Base-by-base conservation (phyloP, 2,888 invertebrate genomes). In the Tetheella fluctuosa region DNA sequence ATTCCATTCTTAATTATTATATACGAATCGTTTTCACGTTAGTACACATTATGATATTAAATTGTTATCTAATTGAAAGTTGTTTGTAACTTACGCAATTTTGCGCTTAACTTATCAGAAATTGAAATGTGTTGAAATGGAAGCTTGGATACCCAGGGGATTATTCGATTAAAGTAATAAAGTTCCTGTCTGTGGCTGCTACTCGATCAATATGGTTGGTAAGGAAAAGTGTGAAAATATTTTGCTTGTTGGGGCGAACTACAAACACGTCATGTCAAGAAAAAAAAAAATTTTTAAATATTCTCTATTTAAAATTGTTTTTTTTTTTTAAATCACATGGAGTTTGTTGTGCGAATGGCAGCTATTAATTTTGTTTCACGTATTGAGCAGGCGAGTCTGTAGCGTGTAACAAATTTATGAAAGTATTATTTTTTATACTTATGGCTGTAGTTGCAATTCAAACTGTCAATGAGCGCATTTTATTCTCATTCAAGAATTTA, bases 151-250 rank as follows among this genome's bases (percentile, higher is more conserved):
- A 39, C 53, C 59, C 52, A 58, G 52, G 68, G 67, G 69, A 71
- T 78, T 75, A 76, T 75, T 78, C 76, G 74, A 81, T 80, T 79
- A 80, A 71, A 75, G 76, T 80, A 80, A 79, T 80, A 77, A 79
- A 77, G 76, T 79, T 80, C 73, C 61, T 64, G 67, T 57, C 57
- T 62, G 66, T 60, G 73, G 72, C 65, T 68, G 71, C 70, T 62
- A 64, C 60, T 52, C 67, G 71, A 77, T 79, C 79, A 74, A 77
- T 76, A 71, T 63, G 59, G 37, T 64, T 48, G 65, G 61, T 67
- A 62, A 69, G 61, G 62, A 58, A 64, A 70, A 67, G 74, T 74
- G 76, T 63, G 72, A 75, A 79, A 82, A 76, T 75, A 77, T 81
- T 80, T 17, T 17, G 17, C 42, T 17, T 42, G 8, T 17, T 42